Conservation (phyloP, 2,113 vertebrate species). For the Lycaon pictus region DNA sequence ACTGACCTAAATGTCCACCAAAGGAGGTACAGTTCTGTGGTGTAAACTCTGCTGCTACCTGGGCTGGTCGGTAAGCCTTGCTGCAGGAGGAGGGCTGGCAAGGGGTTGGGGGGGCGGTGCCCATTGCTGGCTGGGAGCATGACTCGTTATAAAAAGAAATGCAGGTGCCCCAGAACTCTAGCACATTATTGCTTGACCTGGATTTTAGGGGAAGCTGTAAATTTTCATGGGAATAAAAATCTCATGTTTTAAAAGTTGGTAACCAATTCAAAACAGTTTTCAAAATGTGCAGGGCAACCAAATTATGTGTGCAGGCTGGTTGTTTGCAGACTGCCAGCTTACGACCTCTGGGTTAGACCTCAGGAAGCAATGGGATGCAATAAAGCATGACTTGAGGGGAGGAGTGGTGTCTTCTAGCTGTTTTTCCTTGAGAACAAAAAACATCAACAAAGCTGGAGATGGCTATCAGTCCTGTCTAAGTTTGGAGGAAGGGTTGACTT, state of each 20-base stretch:
- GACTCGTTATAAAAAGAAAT: neutral
- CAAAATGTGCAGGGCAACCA: neutral
- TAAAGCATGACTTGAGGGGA: neutral
- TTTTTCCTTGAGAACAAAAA: conserved; percentile 1
- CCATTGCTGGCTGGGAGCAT: neutral
- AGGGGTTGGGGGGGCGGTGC: neutral
- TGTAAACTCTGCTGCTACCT: neutral
- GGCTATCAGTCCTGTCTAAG: neutral
- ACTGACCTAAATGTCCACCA: neutral
- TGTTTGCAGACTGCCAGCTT: neutral
- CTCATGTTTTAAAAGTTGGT: neutral
- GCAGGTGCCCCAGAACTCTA: neutral
- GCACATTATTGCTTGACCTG: neutral
- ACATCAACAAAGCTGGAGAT: neutral
- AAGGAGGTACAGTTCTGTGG: neutral
- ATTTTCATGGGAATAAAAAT: neutral
- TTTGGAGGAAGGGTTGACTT: neutral
- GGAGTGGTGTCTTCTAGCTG: neutral
- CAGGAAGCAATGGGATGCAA: neutral
- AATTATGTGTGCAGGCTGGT: neutral
- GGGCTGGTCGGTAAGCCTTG: neutral
- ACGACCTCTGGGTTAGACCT: neutral
- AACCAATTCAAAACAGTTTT: conserved; percentile 2
- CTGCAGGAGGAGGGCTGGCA: neutral
- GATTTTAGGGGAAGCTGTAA: neutral